phyloP scores from a whole-genome alignment of 2,797 vertebrate species.

The Lindbergichthys nudifrons region DNA sequence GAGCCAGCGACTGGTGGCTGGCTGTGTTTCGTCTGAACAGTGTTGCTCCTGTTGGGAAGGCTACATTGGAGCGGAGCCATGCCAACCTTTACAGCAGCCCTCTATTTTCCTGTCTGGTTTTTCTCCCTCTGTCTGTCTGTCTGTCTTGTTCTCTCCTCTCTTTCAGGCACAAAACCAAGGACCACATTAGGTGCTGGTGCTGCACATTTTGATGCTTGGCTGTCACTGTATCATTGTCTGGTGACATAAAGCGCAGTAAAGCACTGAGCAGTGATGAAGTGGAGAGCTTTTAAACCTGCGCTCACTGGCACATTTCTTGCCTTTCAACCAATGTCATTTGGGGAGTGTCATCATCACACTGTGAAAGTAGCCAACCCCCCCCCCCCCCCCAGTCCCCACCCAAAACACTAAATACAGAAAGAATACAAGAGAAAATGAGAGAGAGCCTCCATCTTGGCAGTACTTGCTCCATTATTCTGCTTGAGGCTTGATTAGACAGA shows the following conservation, averaged over 20 bases:
- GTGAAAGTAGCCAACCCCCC: constrained; percentile 56
- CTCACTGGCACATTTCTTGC: constrained; percentile 74
- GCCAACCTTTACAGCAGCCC: constrained; percentile 57
- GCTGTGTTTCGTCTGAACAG: constrained; percentile 60
- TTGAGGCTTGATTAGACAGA: constrained; percentile 83
- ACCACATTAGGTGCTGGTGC: constrained; percentile 74
- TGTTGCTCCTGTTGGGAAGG: constrained; percentile 49
- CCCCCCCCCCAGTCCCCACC: constrained; percentile 26
- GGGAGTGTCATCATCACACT: constrained; percentile 71
- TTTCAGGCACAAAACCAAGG: constrained; percentile 71
- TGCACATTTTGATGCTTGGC: constrained; percentile 79
- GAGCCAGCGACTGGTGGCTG: constrained; percentile 54
- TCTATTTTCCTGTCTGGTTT: constrained; percentile 52
- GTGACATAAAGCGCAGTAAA: constrained; percentile 78
- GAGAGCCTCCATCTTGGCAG: constrained; percentile 53
- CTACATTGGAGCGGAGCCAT: constrained; percentile 53
- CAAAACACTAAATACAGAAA: constrained; percentile 56
- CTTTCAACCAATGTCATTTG: constrained; percentile 81
- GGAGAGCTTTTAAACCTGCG: constrained; percentile 77
- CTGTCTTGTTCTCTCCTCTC: constrained; percentile 54
- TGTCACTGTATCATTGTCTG: constrained; percentile 78
- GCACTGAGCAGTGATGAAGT: constrained; percentile 76
- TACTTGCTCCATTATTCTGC: constrained; percentile 81
- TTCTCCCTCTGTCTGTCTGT: constrained; percentile 44
- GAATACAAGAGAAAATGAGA: constrained; percentile 4